Evolutionary conservation across 2,113 vertebrate species (phyloP).

Genomic region (Lycaon pictus): DNA sequence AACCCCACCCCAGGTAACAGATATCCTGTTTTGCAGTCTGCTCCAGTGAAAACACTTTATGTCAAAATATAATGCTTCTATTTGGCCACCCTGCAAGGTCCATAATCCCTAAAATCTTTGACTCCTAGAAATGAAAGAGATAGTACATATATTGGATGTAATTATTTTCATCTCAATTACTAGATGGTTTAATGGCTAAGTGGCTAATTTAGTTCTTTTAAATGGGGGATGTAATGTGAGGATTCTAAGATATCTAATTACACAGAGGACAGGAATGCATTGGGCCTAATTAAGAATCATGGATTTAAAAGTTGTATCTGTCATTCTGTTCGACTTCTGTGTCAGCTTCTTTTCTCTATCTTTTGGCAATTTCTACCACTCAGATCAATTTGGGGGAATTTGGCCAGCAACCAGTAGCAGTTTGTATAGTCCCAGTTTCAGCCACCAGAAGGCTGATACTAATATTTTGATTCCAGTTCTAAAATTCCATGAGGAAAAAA

Average conservation of each 20-base stretch:
- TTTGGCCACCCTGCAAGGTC: neutral
- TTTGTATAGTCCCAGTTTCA: neutral
- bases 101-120: neutral
- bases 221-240: neutral
- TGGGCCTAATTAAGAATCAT: neutral
- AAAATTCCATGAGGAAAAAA: neutral
- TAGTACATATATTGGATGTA: neutral
- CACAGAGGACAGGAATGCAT: neutral
- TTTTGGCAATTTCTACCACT: neutral
- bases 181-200: constrained; percentile 22
- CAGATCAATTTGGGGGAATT: neutral
- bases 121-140: constrained; percentile 12
- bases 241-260: neutral
- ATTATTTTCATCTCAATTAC: constrained; percentile 19
- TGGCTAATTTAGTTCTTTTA: neutral
- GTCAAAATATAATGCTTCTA: neutral
- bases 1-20: neutral
- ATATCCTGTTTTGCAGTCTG: neutral
- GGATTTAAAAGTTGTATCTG: constrained; percentile 9
- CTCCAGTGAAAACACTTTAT: neutral
- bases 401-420: neutral
- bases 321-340: neutral
- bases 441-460: neutral
- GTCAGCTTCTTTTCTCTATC: neutral
- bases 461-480: neutral